Evolutionary conservation across 2,113 vertebrate genomes (phyloP), one percentile per base, ranked within the genome.

Genomic region (Aythya baeri): DNA sequence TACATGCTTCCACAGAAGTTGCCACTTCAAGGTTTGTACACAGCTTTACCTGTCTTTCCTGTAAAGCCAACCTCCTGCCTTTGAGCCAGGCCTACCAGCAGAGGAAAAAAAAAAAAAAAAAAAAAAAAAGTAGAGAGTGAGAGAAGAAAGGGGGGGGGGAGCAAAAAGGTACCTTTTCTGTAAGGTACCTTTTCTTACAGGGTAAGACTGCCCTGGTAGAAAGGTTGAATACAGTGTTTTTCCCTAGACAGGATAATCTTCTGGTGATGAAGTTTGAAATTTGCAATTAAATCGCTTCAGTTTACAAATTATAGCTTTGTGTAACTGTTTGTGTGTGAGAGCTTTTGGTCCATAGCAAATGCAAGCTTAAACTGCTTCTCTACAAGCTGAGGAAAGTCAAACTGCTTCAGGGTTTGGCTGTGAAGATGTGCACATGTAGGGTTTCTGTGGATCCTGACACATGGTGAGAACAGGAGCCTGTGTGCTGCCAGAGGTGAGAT

Each of bases 221-320:
- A 67, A 91, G 54, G 29, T 15, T 73, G 71, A 79, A 81, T 75
- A 34, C 9, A 65, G 29, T 3, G 1, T 91, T 85, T 87, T 38
- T n/a, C 50, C 78, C 21, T 79, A 70, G 44, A 26, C 1, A 83
- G 36, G 44, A 44, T 85, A 72, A 87, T 66, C 66, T 95, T 84
- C 70, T 83, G 50, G 63, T 89, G 77, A 84, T 55, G 57, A 36
- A 86, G 7, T 31, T 81, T 94, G 23, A n/a, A 61, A 78, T 87
- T 87, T 84, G 32, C 62, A 78, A 75, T 82, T 81, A 79, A 78
- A 78, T 89, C 61, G 23, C 66, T 84, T 62, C 74, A 54, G 38
- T 29, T 91, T 36, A 76, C 38, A 61, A 91, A 38, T 27, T 25
- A 18, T 23, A 46, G 34, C 68, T 81, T 74, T 90, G 55, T 29